These are phyloP conservation scores for Meteorus cinctellus DNA, from an alignment of 2,888 invertebrate species.

Conservation along the genomic window DNA sequence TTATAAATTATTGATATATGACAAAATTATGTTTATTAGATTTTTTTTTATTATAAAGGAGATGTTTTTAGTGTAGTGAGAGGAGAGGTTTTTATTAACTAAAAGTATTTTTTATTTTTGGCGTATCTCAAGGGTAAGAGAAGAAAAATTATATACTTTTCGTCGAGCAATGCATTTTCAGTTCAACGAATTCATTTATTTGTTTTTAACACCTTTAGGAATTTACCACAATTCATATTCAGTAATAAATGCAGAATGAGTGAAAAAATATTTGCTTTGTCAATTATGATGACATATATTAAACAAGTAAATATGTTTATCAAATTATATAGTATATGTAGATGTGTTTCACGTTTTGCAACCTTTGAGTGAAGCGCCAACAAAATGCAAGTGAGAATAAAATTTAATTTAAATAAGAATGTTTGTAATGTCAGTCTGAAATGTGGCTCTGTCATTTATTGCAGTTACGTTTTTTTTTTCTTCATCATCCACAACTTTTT, in stretches of 20 bases:
- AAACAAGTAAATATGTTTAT: slow-evolving; percentile 5
- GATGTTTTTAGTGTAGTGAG: too few species aligned
- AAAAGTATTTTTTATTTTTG: too few species aligned
- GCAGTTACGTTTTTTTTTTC: neutral
- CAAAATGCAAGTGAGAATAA: neutral
- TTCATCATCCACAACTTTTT: neutral
- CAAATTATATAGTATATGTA: neutral
- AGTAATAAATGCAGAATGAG: neutral
- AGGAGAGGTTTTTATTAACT: too few species aligned
- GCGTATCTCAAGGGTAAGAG: too few species aligned
- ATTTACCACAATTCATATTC: neutral
- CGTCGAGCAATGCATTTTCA: too few species aligned
- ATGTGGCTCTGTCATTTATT: neutral
- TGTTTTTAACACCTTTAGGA: neutral
- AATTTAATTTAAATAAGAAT: neutral
- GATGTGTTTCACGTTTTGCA: neutral
- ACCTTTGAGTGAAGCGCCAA: neutral
- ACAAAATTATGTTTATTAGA: neutral
- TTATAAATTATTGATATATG: neutral
- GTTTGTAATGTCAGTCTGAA: neutral
- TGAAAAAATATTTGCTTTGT: slow-evolving; percentile 12
- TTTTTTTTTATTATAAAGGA: neutral
- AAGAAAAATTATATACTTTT: too few species aligned
- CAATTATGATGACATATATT: slow-evolving; percentile 15
- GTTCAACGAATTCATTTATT: neutral